Conservation (phyloP, 1,140 invertebrate genomes). For the Nilaparvata lugens region DNA sequence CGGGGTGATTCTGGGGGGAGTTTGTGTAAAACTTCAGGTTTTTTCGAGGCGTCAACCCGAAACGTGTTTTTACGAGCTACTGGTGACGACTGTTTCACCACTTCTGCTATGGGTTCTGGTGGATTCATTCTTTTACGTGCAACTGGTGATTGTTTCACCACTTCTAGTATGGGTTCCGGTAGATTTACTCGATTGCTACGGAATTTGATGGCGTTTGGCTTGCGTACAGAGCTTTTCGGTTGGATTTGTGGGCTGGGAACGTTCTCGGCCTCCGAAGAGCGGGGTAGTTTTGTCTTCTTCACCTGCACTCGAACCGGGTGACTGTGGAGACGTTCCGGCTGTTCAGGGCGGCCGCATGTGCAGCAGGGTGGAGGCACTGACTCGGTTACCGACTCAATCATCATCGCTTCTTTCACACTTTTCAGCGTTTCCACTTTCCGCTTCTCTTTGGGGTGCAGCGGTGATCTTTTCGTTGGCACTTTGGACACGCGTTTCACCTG, state of each 20-base stretch:
- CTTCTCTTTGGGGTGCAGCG: neutral
- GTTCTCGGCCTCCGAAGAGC: conserved; percentile 7
- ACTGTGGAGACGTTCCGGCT: conserved; percentile 49
- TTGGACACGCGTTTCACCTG: neutral
- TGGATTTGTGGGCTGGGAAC: conserved; percentile 6
- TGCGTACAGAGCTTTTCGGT: conserved; percentile 38
- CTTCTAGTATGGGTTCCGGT: neutral
- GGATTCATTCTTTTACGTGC: neutral
- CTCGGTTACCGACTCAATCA: conserved; percentile 22
- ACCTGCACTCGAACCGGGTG: conserved; percentile 37
- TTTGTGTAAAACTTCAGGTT: conserved; percentile 2
- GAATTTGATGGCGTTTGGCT: conserved; percentile 43
- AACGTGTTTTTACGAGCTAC: conserved; percentile 11
- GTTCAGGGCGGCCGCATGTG: conserved; percentile 43
- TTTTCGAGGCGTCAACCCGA: conserved; percentile 21
- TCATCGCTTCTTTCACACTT: conserved; percentile 29
- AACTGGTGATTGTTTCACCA: neutral
- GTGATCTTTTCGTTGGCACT: conserved; percentile 15
- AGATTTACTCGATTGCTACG: conserved; percentile 29
- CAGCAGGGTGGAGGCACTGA: conserved; percentile 43
- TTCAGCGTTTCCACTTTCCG: neutral
- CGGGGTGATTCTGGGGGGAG: neutral
- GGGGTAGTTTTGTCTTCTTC: conserved; percentile 6
- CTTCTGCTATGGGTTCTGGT: conserved; percentile 18
- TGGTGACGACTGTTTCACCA: conserved; percentile 1